These are phyloP conservation scores for Corvus hawaiiensis DNA, from an alignment of 2,113 vertebrate species.

Conservation along the genomic window DNA sequence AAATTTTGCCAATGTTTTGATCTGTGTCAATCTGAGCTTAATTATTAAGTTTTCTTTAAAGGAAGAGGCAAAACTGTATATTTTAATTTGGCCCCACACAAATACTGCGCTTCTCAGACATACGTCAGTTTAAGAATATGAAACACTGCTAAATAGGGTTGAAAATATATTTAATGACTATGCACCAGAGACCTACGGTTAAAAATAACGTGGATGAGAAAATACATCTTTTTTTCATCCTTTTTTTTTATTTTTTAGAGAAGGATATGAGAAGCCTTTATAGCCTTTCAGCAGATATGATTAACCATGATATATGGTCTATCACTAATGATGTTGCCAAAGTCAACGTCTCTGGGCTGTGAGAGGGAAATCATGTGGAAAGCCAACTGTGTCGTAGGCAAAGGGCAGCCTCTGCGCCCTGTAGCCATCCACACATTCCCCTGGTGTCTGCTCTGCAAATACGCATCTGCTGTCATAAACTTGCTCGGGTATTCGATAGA, in stretches of 20 bases:
- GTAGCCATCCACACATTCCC: background rate
- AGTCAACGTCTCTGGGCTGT: conserved; percentile 46
- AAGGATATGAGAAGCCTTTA: conserved; percentile 25
- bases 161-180: background rate
- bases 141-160: background rate
- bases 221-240: background rate
- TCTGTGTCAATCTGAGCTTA: conserved; percentile 72
- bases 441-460: conserved; percentile 36
- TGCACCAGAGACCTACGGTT: background rate
- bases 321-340: conserved; percentile 57
- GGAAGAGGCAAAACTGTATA: conserved; percentile 38
- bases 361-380: conserved; percentile 56
- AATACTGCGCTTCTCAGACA: background rate
- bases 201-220: conserved; percentile 17
- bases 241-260: background rate
- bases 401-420: conserved; percentile 36
- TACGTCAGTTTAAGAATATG: background rate
- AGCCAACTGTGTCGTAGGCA: conserved; percentile 48
- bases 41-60: conserved; percentile 69
- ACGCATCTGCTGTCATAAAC: conserved; percentile 23
- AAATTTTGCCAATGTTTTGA: conserved; percentile 74
- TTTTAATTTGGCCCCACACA: background rate
- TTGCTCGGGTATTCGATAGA: background rate
- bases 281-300: conserved; percentile 49
- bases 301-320: conserved; percentile 45